Evolutionary conservation across 1,140 invertebrate genomes (phyloP).

Genomic region (Aphelinus certus): DNA sequence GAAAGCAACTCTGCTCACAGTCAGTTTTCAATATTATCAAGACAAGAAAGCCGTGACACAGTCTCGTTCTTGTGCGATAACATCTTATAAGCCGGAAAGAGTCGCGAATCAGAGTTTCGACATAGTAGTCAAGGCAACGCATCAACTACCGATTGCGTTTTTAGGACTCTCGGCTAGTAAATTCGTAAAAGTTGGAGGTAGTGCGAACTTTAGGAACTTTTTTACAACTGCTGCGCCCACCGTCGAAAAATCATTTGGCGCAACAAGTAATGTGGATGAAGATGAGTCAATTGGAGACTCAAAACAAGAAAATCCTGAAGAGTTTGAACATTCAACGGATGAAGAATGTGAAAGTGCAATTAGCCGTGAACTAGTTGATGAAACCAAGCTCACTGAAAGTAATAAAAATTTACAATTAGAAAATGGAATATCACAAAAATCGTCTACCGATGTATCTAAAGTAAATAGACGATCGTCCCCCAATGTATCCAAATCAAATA

Average conservation of each 20-base stretch:
- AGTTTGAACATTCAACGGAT: no score
- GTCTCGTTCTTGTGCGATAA: slow-evolving; percentile 68
- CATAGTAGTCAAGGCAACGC: slow-evolving; percentile 69
- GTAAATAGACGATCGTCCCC: no score
- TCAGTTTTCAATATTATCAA: slow-evolving; percentile 70
- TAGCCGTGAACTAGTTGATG: no score
- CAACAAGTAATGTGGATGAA: not conserved
- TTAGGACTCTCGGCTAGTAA: slow-evolving; percentile 82
- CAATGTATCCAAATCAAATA: slow-evolving; percentile 14
- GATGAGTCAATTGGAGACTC: not conserved
- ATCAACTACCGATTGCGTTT: slow-evolving; percentile 72
- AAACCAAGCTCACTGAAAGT: no score
- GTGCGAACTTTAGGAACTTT: slow-evolving; percentile 70
- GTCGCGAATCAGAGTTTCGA: slow-evolving; percentile 69
- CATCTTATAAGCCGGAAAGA: slow-evolving; percentile 71
- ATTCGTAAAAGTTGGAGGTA: slow-evolving; percentile 75
- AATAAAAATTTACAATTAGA: no score
- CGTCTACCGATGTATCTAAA: no score
- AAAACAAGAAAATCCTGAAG: not conserved
- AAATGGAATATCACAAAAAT: no score
- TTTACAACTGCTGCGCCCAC: slow-evolving; percentile 61
- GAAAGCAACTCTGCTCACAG: slow-evolving; percentile 72
- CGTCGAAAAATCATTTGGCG: not conserved
- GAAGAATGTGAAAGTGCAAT: no score
- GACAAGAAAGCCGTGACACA: slow-evolving; percentile 71